These are phyloP conservation scores for Lacanobia wlatinum DNA, from an alignment of 2,888 invertebrate species.

Conservation along the genomic window DNA sequence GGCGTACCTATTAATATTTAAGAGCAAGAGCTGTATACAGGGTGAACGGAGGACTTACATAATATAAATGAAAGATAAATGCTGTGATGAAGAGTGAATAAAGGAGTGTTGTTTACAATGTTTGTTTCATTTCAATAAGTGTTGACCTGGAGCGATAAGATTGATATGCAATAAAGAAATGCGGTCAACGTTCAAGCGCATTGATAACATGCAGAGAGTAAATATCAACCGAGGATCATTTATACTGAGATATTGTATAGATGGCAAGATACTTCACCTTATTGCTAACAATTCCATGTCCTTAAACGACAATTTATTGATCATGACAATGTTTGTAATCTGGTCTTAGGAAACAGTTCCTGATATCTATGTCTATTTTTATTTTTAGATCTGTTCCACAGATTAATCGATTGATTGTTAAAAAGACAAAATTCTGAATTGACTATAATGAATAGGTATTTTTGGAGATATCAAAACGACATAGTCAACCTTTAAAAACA, in stretches of 20 bases:
- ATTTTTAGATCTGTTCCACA: no score
- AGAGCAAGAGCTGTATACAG: slow-evolving; percentile 49
- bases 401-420: background rate
- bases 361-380: no score
- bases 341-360: no score
- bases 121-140: slow-evolving; percentile 66
- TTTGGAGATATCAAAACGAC: no score
- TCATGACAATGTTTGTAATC: no score
- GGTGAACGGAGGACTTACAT: slow-evolving; percentile 49
- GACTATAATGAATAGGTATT: background rate
- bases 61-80: slow-evolving; percentile 52
- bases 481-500: background rate
- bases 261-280: background rate
- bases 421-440: background rate
- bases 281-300: background rate
- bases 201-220: slow-evolving; percentile 18
- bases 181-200: slow-evolving; percentile 38
- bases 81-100: slow-evolving; percentile 75
- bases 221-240: background rate
- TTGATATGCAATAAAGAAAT: slow-evolving; percentile 18
- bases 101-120: slow-evolving; percentile 75
- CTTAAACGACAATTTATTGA: no score
- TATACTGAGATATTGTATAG: background rate
- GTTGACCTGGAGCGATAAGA: slow-evolving; percentile 26
- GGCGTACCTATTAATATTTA: slow-evolving; percentile 39